Percentiles rank a stretch among this genome's conserved stretches.
phyloP scores from a whole-genome alignment of 2,113 vertebrate species.

The Zeus faber region DNA sequence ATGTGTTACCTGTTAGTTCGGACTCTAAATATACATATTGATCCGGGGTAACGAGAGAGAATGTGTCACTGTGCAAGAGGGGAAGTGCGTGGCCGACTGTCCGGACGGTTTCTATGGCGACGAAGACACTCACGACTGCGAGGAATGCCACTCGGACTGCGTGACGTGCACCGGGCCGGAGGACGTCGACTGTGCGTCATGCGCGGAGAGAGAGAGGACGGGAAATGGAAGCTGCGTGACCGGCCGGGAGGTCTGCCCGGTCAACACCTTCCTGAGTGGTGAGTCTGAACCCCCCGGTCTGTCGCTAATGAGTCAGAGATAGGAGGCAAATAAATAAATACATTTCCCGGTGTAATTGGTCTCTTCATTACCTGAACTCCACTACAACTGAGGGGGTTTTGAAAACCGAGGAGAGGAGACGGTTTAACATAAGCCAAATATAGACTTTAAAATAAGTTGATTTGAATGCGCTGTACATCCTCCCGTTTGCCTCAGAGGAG shows the following conservation, averaged over 20 bases:
- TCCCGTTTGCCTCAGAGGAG: neutral
- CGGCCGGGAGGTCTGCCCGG: constrained; percentile 40
- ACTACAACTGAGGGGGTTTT: constrained; percentile 24
- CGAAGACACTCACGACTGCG: constrained; percentile 77
- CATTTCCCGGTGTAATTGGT: constrained; percentile 64
- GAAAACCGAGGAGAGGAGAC: constrained; percentile 17
- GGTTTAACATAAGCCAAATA: constrained; percentile 27
- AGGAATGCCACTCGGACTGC: constrained; percentile 82
- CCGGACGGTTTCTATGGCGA: constrained; percentile 72
- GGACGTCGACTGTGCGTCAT: constrained; percentile 72
- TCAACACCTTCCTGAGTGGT: constrained; percentile 77
- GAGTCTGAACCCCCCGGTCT: no score
- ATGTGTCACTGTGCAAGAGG: no score
- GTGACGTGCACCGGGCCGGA: constrained; percentile 73
- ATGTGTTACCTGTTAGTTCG: no score
- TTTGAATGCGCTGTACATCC: constrained; percentile 37
- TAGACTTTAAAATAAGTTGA: constrained; percentile 40
- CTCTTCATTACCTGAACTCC: constrained; percentile 41
- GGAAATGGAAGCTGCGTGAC: constrained; percentile 70
- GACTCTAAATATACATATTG: no score
- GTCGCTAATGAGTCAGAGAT: no score
- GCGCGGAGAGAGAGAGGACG: constrained; percentile 54
- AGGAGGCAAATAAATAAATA: no score
- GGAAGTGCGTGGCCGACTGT: constrained; percentile 59
- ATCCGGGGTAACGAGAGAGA: no score